phyloP scores from a whole-genome alignment of 2,797 vertebrate species.

The Xiphophorus birchmanni region DNA sequence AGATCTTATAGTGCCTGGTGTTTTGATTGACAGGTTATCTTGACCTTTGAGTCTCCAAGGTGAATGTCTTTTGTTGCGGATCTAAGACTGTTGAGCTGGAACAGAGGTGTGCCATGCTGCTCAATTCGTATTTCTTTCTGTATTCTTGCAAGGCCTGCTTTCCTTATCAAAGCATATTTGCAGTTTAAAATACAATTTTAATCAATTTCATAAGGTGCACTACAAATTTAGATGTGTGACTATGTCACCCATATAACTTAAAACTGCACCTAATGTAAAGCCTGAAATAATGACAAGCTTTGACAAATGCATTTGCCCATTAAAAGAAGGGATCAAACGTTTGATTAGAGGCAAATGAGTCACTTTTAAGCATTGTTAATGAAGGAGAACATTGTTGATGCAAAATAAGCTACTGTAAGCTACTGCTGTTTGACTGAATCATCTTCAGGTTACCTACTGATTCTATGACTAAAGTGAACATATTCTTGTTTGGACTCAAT shows the following conservation, averaged over 20 bases:
- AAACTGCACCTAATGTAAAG: neutral
- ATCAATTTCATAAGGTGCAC: neutral
- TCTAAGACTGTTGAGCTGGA: slow-evolving; percentile 18
- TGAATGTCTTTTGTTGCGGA: slow-evolving; percentile 46
- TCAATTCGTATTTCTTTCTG: slow-evolving; percentile 2
- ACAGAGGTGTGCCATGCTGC: neutral
- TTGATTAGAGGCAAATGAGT: neutral
- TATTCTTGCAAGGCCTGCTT: neutral
- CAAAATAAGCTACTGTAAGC: neutral
- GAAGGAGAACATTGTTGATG: too few relatives aligned
- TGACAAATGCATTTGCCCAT: neutral
- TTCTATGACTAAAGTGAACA: neutral
- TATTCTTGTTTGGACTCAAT: neutral
- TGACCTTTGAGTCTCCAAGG: slow-evolving; percentile 39
- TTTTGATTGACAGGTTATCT: slow-evolving; percentile 57
- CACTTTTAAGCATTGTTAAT: neutral
- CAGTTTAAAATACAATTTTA: neutral
- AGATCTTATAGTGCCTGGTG: slow-evolving; percentile 52
- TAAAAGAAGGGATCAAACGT: neutral
- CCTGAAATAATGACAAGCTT: neutral
- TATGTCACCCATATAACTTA: neutral
- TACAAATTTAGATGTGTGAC: neutral
- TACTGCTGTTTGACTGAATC: neutral
- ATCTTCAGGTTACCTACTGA: neutral
- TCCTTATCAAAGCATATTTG: slow-evolving; percentile 2